phyloP scores from a whole-genome alignment of 2,888 invertebrate species.

The Cremastinae sp. region DNA sequence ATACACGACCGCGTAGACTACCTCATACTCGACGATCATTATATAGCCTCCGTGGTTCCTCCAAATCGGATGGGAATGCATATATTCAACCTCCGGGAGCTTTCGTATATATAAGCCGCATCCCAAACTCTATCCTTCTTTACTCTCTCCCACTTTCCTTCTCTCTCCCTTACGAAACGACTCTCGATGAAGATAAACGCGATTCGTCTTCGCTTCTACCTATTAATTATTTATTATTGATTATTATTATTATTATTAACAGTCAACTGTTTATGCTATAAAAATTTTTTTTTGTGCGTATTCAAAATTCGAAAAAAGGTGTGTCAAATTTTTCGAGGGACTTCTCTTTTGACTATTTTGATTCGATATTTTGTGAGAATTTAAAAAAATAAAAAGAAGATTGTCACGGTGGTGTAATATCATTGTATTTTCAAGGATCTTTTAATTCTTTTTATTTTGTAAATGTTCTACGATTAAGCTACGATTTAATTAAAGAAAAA shows the following conservation, averaged over 20 bases:
- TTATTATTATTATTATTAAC: background rate
- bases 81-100: constrained; percentile 13
- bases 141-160: constrained; percentile 34
- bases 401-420: too few relatives aligned
- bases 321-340: too few relatives aligned
- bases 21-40: constrained; percentile 32
- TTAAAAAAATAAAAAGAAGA: too few relatives aligned
- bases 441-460: too few relatives aligned
- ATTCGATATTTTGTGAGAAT: too few relatives aligned
- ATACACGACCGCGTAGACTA: constrained; percentile 26
- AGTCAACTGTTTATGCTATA: too few relatives aligned
- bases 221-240: background rate
- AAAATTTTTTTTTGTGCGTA: too few relatives aligned
- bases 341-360: too few relatives aligned
- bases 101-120: background rate
- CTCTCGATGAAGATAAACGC: constrained; percentile 22
- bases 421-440: too few relatives aligned
- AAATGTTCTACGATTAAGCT: too few relatives aligned
- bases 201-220: background rate
- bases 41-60: constrained; percentile 42
- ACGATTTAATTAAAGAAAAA: constrained; percentile 5
- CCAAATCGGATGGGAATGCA: constrained; percentile 39
- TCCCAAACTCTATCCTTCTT: constrained; percentile 1
- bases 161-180: background rate
- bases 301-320: too few relatives aligned